These are phyloP conservation scores for Drosophila azteca DNA, from an alignment of 1,140 invertebrate genomes.

Conservation along the genomic window DNA sequence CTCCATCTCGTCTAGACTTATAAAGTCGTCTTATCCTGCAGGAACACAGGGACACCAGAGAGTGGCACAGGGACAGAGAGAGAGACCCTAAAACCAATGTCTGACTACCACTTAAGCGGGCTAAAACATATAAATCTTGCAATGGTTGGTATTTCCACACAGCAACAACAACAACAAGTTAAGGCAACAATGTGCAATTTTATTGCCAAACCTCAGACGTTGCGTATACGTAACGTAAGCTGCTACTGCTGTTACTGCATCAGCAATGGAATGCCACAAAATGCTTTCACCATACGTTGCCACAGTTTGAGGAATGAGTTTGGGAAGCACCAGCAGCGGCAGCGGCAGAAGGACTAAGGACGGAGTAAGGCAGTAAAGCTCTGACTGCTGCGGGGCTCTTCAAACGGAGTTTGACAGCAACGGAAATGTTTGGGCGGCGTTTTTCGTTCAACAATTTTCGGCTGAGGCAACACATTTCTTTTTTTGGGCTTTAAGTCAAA, in stretches of 20 bases:
- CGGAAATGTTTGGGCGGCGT: conserved; percentile 32
- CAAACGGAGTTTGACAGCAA: conserved; percentile 43
- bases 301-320: conserved; percentile 46
- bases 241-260: conserved; percentile 49
- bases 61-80: not conserved
- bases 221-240: conserved; percentile 78
- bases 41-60: conserved; percentile 2
- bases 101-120: conserved; percentile 77
- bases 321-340: not conserved
- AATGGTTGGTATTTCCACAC: conserved; percentile 71
- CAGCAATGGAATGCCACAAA: conserved; percentile 61
- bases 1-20: conserved; percentile 67
- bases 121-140: conserved; percentile 78
- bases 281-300: conserved; percentile 67
- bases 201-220: conserved; percentile 78
- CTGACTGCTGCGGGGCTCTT: conserved; percentile 38
- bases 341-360: too few species aligned
- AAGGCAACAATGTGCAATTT: conserved; percentile 73
- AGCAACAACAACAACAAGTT: conserved; percentile 33
- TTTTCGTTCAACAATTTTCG: conserved; percentile 22
- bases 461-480: conserved; percentile 4
- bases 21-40: conserved; percentile 63
- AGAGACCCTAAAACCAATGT: conserved; percentile 66
- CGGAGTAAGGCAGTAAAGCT: conserved; percentile 27
- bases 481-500: conserved; percentile 16